Base-by-base conservation (phyloP, 2,888 invertebrate species). In the Biston stratarius region DNA sequence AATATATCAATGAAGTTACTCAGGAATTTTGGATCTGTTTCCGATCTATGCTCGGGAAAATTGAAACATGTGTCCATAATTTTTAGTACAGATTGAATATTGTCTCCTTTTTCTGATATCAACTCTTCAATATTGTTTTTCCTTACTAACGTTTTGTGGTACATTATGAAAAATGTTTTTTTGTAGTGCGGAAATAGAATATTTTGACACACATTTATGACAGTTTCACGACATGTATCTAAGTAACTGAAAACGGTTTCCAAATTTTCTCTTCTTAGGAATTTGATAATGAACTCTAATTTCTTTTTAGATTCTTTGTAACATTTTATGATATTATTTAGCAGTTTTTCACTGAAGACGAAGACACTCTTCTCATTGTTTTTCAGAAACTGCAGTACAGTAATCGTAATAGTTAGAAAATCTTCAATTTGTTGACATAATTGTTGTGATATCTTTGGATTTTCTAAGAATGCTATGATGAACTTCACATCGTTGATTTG, bases 281-380 rank as follows among this genome's bases (percentile, higher is more conserved):
- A 72, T 72, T 91, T 91, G 0, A 81, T 61, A 0, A 91, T 86
- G 67, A 92, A 92, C 57, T 92, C 91, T 3, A 91, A 70, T 76
- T 93, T 94, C 61, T 87, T 92, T 61, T 91, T 93, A 5, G 87
- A 88, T 45, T 90, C 89, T 70, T 82, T 89, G 69, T 91, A 91
- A 69, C 86, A 88, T 72, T 86, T 88, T 5, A 81, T 67, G 0
- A 90, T 71, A 45, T 85, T 87, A 38, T 75, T 83, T 0, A 94
- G 72, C 47, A 92, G 74, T 76, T 77, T 86, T 61, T 84, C 71
- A 68, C 81, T 77, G 2, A 81, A 59, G 1, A 70, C 57, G 24
- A 59, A 38, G 51, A 82, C 80, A 5, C 45, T 53, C 12, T 59
- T 72, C 36, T 79, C 76, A 8, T 83, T 72, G 15, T 72, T 77